Percentiles rank a stretch among this genome's conserved stretches.
Conservation (phyloP, 2,888 invertebrate species). For the Drosophila borealis region DNA sequence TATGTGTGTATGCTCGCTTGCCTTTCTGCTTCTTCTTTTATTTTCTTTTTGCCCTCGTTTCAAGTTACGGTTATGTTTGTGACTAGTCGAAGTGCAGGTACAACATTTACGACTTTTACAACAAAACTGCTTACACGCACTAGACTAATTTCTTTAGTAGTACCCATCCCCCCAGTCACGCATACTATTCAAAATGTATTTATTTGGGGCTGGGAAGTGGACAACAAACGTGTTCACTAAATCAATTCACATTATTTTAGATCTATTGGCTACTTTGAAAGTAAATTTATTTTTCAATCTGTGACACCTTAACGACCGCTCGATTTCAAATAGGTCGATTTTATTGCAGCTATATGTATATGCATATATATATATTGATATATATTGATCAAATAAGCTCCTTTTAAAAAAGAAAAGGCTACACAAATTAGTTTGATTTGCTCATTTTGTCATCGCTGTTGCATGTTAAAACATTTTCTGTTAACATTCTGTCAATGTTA, state of each 20-base stretch:
- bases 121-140: constrained; percentile 42
- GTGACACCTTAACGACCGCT: no score
- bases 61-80: constrained; percentile 24
- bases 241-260: no score
- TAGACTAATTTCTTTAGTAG: constrained; percentile 34
- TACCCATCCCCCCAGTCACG: neutral
- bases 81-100: constrained; percentile 30
- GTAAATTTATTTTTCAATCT: no score
- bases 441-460: constrained; percentile 2
- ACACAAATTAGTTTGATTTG: neutral
- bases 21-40: constrained; percentile 1
- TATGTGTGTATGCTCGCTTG: neutral
- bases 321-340: no score
- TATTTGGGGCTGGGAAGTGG: neutral
- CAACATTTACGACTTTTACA: constrained; percentile 27
- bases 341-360: no score
- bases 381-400: no score
- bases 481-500: constrained; percentile 22
- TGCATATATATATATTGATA: no score
- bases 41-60: constrained; percentile 32
- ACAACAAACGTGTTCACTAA: neutral
- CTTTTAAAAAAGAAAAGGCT: no score
- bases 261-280: no score
- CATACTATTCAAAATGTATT: neutral
- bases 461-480: constrained; percentile 17